A percentile compares a stretch with the other conserved stretches of the same genome.
Evolutionary conservation across 2,113 vertebrate genomes (phyloP).

Genomic region (Corythaeola cristata): DNA sequence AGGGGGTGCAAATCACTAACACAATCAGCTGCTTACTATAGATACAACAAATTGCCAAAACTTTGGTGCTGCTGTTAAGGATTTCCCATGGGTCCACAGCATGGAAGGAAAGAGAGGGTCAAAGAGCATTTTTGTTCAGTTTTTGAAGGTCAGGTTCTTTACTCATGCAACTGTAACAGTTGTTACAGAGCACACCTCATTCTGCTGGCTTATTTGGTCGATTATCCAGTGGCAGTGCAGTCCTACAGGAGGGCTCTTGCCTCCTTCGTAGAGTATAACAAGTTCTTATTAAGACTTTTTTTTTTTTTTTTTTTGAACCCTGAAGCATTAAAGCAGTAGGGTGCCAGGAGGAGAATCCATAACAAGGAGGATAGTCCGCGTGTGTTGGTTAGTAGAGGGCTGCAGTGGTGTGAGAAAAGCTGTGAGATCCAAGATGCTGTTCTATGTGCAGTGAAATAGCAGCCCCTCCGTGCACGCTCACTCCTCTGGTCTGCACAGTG

Average conservation of each 20-base stretch:
- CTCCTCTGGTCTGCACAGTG: not conserved
- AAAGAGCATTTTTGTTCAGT: not conserved
- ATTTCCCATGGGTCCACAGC: not conserved
- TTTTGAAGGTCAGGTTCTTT: not conserved
- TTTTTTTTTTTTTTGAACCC: not conserved
- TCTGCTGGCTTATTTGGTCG: not conserved
- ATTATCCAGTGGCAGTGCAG: not conserved
- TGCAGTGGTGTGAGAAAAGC: not conserved
- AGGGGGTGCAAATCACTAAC: constrained; percentile 20
- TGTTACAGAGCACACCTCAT: accelerated
- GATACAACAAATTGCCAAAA: constrained; percentile 10
- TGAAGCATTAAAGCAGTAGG: not conserved
- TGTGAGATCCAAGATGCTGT: not conserved
- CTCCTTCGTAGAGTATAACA: not conserved
- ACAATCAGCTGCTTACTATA: not conserved
- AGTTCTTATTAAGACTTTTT: not conserved
- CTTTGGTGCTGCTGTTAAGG: not conserved
- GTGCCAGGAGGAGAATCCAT: not conserved
- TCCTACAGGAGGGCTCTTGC: accelerated
- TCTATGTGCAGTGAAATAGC: not conserved
- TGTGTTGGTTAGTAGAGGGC: not conserved
- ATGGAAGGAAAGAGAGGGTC: not conserved
- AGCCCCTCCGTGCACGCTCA: not conserved
- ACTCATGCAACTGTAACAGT: not conserved
- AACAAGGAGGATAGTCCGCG: not conserved